Conservation (phyloP, 1,140 invertebrate species). For the Drosophila pseudoananassae region DNA sequence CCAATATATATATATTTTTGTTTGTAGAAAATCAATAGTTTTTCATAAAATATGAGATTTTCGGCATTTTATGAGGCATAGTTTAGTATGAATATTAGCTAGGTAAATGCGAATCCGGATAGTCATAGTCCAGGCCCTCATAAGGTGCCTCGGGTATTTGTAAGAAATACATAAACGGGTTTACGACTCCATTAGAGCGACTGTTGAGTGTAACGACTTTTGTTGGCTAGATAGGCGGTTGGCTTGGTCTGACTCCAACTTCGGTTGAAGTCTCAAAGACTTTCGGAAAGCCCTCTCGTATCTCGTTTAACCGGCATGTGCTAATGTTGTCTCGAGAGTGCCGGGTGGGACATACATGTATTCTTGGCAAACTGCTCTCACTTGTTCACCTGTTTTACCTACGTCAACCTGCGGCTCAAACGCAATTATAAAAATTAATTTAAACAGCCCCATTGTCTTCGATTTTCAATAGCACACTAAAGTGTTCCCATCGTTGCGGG, state of each 20-base stretch:
- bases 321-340: conserved; percentile 55
- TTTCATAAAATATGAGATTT: too few relatives aligned
- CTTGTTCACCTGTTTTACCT: conserved; percentile 18
- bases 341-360: conserved; percentile 3
- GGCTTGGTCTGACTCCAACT: conserved; percentile 26
- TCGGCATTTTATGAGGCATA: too few relatives aligned
- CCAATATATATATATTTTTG: too few relatives aligned
- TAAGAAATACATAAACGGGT: conserved; percentile 50
- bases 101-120: background rate
- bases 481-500: background rate
- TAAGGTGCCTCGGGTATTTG: background rate
- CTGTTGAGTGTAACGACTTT: conserved; percentile 9
- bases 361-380: conserved; percentile 33
- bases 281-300: conserved; percentile 24
- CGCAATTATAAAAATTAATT: conserved; percentile 65
- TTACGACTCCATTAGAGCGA: conserved; percentile 47
- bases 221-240: conserved; percentile 33
- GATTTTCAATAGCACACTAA: conserved; percentile 44
- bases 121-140: background rate
- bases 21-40: too few relatives aligned
- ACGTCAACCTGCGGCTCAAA: conserved; percentile 58
- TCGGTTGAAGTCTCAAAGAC: conserved; percentile 15
- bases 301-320: conserved; percentile 62
- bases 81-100: background rate
- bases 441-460: conserved; percentile 49